These are phyloP conservation scores for Aphelenchoides fujianensis DNA, from an alignment of 1,140 invertebrate species.

Conservation along the genomic window DNA sequence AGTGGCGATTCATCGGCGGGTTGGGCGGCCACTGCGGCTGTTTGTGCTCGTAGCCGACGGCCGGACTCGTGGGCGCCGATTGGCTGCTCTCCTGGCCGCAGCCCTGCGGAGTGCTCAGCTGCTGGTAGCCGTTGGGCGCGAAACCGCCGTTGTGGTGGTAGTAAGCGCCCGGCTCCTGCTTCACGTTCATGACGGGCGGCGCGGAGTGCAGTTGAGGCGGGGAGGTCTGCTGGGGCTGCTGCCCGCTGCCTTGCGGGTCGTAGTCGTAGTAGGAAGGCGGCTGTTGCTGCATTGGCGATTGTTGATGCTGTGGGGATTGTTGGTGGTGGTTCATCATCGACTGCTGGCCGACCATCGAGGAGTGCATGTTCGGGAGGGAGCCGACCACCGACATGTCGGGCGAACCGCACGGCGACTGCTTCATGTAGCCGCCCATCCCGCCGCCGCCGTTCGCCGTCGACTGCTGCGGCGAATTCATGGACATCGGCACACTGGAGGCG, in stretches of 20 bases:
- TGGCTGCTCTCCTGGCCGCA: constrained; percentile 23
- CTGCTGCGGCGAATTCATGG: constrained; percentile 4
- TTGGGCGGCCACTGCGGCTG: constrained; percentile 43
- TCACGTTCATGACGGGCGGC: constrained; percentile 9
- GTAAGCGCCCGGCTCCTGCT: background rate
- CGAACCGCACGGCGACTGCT: constrained; percentile 14
- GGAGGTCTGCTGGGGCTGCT: background rate
- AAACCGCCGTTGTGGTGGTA: background rate
- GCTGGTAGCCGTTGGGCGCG: constrained; percentile 23
- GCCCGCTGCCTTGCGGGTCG: background rate
- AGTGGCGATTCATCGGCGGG: constrained; percentile 25
- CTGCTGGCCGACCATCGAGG: background rate
- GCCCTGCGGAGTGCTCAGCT: constrained; percentile 30
- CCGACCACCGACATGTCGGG: constrained; percentile 31
- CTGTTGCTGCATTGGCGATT: background rate
- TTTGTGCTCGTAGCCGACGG: background rate
- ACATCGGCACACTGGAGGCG: background rate
- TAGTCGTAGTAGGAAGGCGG: constrained; percentile 16
- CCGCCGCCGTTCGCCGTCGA: background rate
- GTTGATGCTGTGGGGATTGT: constrained; percentile 27
- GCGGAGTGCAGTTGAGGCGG: constrained; percentile 4
- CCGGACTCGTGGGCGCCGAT: constrained; percentile 44
- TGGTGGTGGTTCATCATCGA: constrained; percentile 1
- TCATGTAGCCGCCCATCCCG: background rate
- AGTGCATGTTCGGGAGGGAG: constrained; percentile 37